Percentiles rank a stretch among this genome's conserved stretches.
Conservation (phyloP, 2,797 vertebrate species). For the Chaunax sp. region DNA sequence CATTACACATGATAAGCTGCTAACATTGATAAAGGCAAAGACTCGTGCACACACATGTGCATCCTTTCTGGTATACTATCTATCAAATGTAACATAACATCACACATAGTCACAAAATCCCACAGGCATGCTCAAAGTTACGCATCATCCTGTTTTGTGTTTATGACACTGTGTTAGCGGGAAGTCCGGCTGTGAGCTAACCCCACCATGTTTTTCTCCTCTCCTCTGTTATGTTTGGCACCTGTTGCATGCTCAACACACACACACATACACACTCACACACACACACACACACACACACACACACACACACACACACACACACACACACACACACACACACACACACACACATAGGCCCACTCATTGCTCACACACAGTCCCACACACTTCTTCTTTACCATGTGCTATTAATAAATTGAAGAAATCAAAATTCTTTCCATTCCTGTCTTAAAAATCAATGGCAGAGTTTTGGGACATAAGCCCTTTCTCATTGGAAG, state of each 20-base stretch:
- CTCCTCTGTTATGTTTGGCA: conserved; percentile 81
- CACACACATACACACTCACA: conserved; percentile 23
- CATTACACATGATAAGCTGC: conserved; percentile 60
- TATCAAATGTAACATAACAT: conserved; percentile 49
- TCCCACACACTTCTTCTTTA: conserved; percentile 34
- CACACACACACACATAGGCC: conserved; percentile 24
- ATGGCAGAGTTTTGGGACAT: conserved; percentile 13
- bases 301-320: conserved; percentile 7
- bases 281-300: background rate
- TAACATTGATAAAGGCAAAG: conserved; percentile 27
- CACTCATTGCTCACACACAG: conserved; percentile 15
- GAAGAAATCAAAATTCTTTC: conserved; percentile 62
- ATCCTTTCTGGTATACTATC: conserved; percentile 50
- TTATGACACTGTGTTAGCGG: conserved; percentile 76
- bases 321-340: conserved; percentile 20
- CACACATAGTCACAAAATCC: conserved; percentile 56
- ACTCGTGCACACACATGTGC: conserved; percentile 23
- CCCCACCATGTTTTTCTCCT: conserved; percentile 74
- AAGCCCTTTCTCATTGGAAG: conserved; percentile 9
- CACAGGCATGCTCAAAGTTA: conserved; percentile 53
- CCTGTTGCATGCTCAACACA: conserved; percentile 62
- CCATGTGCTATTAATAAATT: conserved; percentile 73
- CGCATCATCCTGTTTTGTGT: conserved; percentile 66
- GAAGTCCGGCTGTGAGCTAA: conserved; percentile 76
- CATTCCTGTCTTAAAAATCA: conserved; percentile 49